Percentiles rank a stretch among this genome's conserved stretches.
phyloP scores from a whole-genome alignment of 2,888 invertebrate genomes.

The Taenaris catops region DNA sequence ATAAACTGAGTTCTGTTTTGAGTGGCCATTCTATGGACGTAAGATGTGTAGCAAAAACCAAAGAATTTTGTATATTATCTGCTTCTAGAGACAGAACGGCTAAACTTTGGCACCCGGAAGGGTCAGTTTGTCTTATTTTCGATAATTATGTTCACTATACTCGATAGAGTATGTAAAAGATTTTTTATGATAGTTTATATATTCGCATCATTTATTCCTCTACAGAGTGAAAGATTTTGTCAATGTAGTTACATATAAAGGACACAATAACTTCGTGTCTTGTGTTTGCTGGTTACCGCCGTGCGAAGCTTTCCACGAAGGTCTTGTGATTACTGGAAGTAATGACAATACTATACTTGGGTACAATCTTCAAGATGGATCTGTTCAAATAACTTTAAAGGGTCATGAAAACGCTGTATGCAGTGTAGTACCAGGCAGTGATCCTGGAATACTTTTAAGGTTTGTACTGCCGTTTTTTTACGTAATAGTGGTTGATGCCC shows the following conservation, averaged over 20 bases:
- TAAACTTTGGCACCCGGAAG: constrained; percentile 90
- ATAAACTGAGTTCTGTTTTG: constrained; percentile 89
- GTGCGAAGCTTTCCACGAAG: constrained; percentile 84
- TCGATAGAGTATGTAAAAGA: neutral
- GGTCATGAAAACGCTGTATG: constrained; percentile 89
- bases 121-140: constrained; percentile 54
- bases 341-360: constrained; percentile 92
- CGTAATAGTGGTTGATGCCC: too few species aligned
- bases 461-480: constrained; percentile 23
- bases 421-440: constrained; percentile 59
- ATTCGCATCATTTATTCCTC: constrained; percentile 12
- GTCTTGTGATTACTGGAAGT: constrained; percentile 92
- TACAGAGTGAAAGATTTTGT: constrained; percentile 80
- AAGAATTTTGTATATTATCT: constrained; percentile 88
- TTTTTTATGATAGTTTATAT: neutral
- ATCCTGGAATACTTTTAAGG: constrained; percentile 64
- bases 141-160: neutral
- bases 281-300: constrained; percentile 89
- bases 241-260: constrained; percentile 84
- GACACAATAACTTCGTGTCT: constrained; percentile 93
- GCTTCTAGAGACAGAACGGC: constrained; percentile 94
- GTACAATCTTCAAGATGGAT: constrained; percentile 85
- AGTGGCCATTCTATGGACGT: constrained; percentile 93
- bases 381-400: constrained; percentile 84
- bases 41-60: constrained; percentile 83